These are phyloP conservation scores for Scaptomyza hsui DNA, from an alignment of 1,140 invertebrate species.

Conservation along the genomic window DNA sequence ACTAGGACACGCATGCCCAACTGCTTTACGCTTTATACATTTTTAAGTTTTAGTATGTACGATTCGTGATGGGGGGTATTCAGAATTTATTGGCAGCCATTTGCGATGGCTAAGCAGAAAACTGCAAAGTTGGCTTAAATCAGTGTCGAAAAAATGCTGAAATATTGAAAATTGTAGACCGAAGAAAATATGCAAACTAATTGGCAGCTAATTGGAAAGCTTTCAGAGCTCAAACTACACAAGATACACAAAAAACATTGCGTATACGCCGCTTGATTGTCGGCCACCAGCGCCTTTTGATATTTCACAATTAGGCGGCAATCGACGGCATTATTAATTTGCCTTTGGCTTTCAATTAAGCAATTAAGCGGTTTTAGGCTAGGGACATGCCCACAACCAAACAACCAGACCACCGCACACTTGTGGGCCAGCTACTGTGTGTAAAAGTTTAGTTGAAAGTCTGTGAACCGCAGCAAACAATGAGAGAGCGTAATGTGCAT, in stretches of 20 bases:
- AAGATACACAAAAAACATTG: conserved; percentile 48
- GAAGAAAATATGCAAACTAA: conserved; percentile 60
- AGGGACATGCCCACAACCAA: conserved; percentile 7
- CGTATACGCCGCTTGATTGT: conserved; percentile 65
- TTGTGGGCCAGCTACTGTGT: conserved; percentile 30
- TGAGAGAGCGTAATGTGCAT: conserved; percentile 29
- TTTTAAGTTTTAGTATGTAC: conserved; percentile 27
- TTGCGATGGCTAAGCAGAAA: conserved; percentile 5
- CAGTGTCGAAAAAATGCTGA: neutral
- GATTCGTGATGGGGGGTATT: conserved; percentile 6
- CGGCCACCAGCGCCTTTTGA: conserved; percentile 51
- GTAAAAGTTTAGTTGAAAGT: conserved; percentile 27
- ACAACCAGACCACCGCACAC: conserved; percentile 8
- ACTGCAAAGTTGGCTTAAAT: conserved; percentile 12
- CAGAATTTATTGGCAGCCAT: conserved; percentile 15
- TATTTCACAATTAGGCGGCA: conserved; percentile 78
- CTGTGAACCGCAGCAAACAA: conserved; percentile 34
- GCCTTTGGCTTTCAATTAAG: conserved; percentile 74
- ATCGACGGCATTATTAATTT: conserved; percentile 77
- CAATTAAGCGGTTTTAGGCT: conserved; percentile 55
- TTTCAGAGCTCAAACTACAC: conserved; percentile 47
- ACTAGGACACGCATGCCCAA: conserved; percentile 41
- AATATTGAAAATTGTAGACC: conserved; percentile 4
- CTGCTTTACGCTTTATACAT: conserved; percentile 34
- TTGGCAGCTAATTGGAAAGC: conserved; percentile 73